Percentiles rank a stretch among this genome's conserved stretches.
Conservation (phyloP, 2,888 invertebrate genomes). For the Mycalesis mineus region DNA sequence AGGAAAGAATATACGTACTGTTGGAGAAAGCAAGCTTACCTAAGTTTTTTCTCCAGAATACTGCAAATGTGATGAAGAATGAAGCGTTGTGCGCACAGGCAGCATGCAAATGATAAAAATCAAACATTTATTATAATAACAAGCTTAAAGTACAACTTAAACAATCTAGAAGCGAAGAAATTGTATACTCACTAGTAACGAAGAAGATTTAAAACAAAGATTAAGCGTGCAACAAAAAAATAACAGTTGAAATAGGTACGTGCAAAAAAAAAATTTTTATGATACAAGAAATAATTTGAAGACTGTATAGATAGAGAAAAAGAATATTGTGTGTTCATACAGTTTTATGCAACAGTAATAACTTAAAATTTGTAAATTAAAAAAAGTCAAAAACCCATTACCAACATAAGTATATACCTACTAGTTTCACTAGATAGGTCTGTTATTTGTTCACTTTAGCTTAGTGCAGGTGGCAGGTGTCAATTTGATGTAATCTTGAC, state of each 20-base stretch:
- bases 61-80: constrained; percentile 80
- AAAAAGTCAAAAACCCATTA: too few relatives aligned
- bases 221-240: constrained; percentile 33
- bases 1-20: constrained; percentile 22
- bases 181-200: constrained; percentile 29
- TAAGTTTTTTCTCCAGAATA: constrained; percentile 91
- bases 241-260: constrained; percentile 22
- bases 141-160: constrained; percentile 41
- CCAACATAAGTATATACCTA: too few relatives aligned
- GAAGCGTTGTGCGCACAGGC: constrained; percentile 78
- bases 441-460: too few relatives aligned
- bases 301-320: too few relatives aligned
- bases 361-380: too few relatives aligned
- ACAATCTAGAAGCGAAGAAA: constrained; percentile 27
- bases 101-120: constrained; percentile 78
- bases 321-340: too few relatives aligned
- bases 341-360: too few relatives aligned
- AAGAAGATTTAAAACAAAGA: constrained; percentile 29
- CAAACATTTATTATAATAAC: constrained; percentile 61
- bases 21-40: constrained; percentile 79
- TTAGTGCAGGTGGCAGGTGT: too few relatives aligned
- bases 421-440: too few relatives aligned
- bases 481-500: too few relatives aligned
- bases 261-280: constrained; percentile 11
- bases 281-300: too few relatives aligned